Evolutionary conservation across 2,113 vertebrate genomes (phyloP).

Genomic region (Xiphophorus hellerii): DNA sequence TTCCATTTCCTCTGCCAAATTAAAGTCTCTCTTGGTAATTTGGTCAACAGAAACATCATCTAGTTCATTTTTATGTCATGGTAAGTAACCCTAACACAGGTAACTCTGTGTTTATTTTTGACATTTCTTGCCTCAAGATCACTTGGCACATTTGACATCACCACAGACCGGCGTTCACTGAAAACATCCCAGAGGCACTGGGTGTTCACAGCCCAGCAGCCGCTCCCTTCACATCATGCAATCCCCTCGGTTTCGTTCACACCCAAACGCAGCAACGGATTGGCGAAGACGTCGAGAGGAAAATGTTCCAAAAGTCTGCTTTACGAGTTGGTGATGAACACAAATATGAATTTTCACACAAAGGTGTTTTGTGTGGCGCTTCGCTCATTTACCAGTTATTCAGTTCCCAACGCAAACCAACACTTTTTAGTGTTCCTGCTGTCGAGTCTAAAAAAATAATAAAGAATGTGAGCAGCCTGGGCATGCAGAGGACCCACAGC

Average conservation of each 20-base stretch:
- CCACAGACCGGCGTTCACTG: constrained; percentile 26
- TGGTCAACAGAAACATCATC: neutral
- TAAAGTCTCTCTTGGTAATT: neutral
- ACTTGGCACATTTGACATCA: constrained; percentile 7
- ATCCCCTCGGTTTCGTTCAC: constrained; percentile 31
- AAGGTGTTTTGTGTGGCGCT: constrained; percentile 18
- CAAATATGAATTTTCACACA: constrained; percentile 4
- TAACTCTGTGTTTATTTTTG: neutral
- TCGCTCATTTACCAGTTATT: neutral
- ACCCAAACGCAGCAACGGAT: constrained; percentile 41
- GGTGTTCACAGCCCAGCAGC: constrained; percentile 23
- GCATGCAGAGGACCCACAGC: constrained; percentile 63
- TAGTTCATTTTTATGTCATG: neutral
- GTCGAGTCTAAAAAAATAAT: constrained; percentile 52
- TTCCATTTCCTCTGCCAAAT: neutral
- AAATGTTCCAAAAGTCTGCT: constrained; percentile 26
- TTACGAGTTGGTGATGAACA: constrained; percentile 33
- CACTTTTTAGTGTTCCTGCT: constrained; percentile 51
- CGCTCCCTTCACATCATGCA: constrained; percentile 68
- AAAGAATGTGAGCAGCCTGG: constrained; percentile 61
- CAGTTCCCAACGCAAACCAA: constrained; percentile 41
- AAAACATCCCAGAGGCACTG: constrained; percentile 38
- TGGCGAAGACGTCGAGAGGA: constrained; percentile 37
- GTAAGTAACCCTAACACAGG: neutral
- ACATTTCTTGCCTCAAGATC: neutral